Base-by-base conservation (phyloP, 2,113 vertebrate species). In the Lipophrys pholis region DNA sequence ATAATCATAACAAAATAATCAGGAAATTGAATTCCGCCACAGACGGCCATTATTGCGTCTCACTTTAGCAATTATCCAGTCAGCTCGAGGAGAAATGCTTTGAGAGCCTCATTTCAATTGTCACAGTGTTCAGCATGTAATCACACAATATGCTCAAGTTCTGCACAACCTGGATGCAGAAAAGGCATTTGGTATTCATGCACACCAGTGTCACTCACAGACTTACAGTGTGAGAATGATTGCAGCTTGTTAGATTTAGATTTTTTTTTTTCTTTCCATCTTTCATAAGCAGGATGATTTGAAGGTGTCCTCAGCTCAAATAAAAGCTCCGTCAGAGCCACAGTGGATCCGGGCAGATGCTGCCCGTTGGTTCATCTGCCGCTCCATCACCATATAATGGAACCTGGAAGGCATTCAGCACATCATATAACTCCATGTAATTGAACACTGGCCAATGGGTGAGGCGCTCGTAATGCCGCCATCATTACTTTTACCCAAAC, bases 1-100 rank as follows among this genome's bases (percentile, higher is more conserved):
- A 87, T 71, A 82, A 87, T 87, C 83, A 85, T 83, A 87, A 90
- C 66, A 83, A 76, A 89, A 87, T 82, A 80, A 90, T 88, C 73
- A 84, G 50, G 45, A 86, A 83, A 87, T 80, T 78, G 69, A 85
- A 82, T 86, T 90, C 54, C 17, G 55, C 41, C 58, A 15, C 59
- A 52, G 66, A 49, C 63, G 43, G 54, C 63, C 56, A 60, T 78
- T 74, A 75, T 42, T 51, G 48, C 52, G 48, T 21, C 12, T 80
- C 58, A 60, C 66, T 81, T 77, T 68, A 49, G 72, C 70, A 68
- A 74, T 85, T 73, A 80, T 46, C 5, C 76, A 72, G 49, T 68
- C 57, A 62, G 45, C 76, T 57, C 6, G 8, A 45, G 60, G 45
- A 71, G 56, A 58, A 78, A 6, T 16, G 48, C 49, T 76, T 42